A percentile compares a stretch with the other conserved stretches of the same genome.
These are phyloP conservation scores for Pardosa pseudoannulata DNA, from an alignment of 2,888 invertebrate genomes.

Conservation along the genomic window DNA sequence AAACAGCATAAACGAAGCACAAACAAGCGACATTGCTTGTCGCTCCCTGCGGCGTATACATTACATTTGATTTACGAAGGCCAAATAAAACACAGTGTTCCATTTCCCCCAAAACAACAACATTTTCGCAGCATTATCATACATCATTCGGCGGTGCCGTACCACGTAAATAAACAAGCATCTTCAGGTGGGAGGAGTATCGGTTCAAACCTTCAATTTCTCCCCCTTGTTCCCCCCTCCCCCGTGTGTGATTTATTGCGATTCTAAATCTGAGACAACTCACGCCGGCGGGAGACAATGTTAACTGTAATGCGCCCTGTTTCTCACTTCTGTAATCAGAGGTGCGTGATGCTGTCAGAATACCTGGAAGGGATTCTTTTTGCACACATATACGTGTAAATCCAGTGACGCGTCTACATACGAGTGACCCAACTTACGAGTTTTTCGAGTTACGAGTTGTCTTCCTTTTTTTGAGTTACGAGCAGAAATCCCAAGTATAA, in stretches of 20 bases:
- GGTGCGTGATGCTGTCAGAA: background rate
- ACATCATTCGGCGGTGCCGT: background rate
- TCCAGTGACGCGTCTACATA: too few species aligned
- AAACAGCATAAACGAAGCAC: too few species aligned
- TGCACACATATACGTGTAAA: too few species aligned
- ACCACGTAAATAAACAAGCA: background rate
- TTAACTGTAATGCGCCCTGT: too few species aligned
- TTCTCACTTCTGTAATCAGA: background rate
- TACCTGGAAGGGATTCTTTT: background rate
- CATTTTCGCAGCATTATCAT: background rate
- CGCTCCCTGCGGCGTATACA: background rate
- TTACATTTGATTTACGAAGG: background rate
- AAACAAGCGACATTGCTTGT: background rate
- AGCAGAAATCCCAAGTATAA: too few species aligned
- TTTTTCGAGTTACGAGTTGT: too few species aligned
- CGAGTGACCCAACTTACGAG: too few species aligned
- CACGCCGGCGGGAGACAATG: background rate
- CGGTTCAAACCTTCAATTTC: too few species aligned
- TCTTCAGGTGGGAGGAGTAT: background rate
- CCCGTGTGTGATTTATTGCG: background rate
- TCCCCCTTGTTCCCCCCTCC: too few species aligned
- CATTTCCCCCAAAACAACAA: background rate
- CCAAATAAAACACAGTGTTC: background rate
- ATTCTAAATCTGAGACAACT: background rate
- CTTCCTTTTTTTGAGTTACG: too few species aligned